Percentiles rank a stretch among this genome's conserved stretches.
phyloP scores from a whole-genome alignment of 2,888 invertebrate genomes.

The Xestoiulus laeticollis region DNA sequence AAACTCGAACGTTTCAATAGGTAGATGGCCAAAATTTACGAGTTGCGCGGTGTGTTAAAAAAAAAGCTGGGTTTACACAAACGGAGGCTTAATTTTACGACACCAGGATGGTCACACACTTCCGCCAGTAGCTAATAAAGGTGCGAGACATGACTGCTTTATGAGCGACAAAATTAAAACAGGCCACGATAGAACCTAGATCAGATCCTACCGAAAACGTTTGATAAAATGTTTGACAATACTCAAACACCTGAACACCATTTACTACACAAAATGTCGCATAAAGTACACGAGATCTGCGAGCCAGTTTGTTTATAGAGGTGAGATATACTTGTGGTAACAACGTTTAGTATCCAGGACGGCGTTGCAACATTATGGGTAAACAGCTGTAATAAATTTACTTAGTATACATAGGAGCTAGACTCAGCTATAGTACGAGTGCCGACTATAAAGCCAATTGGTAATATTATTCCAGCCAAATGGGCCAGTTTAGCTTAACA shows the following conservation, averaged over 20 bases:
- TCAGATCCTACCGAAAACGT: background rate
- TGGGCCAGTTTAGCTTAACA: background rate
- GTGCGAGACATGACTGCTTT: background rate
- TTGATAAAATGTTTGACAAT: background rate
- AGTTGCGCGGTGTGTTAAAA: background rate
- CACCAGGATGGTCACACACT: background rate
- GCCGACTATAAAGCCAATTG: background rate
- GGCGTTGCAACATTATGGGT: background rate
- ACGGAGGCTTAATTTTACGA: constrained; percentile 8
- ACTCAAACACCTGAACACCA: background rate
- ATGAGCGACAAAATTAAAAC: background rate
- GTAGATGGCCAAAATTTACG: background rate
- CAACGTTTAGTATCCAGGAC: background rate
- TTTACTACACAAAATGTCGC: background rate
- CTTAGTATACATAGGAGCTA: background rate
- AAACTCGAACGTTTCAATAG: background rate
- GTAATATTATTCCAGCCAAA: background rate
- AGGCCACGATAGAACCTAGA: background rate
- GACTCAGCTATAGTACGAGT: background rate
- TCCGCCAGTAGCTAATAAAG: background rate
- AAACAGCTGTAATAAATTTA: background rate
- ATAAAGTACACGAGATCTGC: background rate
- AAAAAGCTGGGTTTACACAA: background rate
- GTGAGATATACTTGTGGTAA: background rate
- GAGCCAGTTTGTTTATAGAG: background rate